These are phyloP conservation scores for Trissolcus brochymenae DNA, from an alignment of 2,888 invertebrate genomes.

Conservation along the genomic window DNA sequence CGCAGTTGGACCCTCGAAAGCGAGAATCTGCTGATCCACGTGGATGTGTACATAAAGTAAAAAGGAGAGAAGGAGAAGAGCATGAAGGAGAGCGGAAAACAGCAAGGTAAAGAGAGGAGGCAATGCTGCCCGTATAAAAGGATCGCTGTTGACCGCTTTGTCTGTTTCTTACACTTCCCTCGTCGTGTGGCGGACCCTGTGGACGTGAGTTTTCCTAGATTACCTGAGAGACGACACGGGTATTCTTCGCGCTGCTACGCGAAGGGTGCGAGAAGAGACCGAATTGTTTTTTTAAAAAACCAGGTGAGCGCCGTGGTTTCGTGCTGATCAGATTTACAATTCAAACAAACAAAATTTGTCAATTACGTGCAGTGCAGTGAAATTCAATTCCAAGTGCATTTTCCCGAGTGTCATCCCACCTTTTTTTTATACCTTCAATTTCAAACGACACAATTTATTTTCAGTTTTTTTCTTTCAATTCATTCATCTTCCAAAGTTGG, in stretches of 20 bases:
- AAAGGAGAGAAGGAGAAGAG: slow-evolving; percentile 61
- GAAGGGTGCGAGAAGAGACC: slow-evolving; percentile 12
- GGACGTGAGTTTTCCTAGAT: slow-evolving; percentile 45
- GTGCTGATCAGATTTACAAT: too few species aligned
- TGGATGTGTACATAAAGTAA: slow-evolving; percentile 47
- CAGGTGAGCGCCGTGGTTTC: slow-evolving; percentile 57
- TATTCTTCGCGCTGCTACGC: slow-evolving; percentile 55
- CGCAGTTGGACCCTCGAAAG: slow-evolving; percentile 36
- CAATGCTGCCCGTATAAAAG: slow-evolving; percentile 71
- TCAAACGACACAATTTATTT: too few species aligned
- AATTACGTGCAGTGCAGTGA: slow-evolving; percentile 6
- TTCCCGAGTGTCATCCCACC: too few species aligned
- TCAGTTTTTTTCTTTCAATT: too few species aligned
- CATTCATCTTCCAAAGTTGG: too few species aligned
- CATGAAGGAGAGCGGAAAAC: slow-evolving; percentile 63
- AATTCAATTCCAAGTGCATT: not conserved
- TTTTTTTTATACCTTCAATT: too few species aligned
- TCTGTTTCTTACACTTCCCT: slow-evolving; percentile 75
- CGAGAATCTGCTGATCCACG: slow-evolving; percentile 50
- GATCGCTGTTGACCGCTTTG: slow-evolving; percentile 68
- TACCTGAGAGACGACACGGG: slow-evolving; percentile 44
- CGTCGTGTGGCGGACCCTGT: slow-evolving; percentile 65
- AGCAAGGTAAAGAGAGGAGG: slow-evolving; percentile 62
- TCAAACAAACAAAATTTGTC: too few species aligned
- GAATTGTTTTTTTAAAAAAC: slow-evolving; percentile 5